phyloP scores from a whole-genome alignment of 2,888 invertebrate species.

The Lomographa bimaculata region DNA sequence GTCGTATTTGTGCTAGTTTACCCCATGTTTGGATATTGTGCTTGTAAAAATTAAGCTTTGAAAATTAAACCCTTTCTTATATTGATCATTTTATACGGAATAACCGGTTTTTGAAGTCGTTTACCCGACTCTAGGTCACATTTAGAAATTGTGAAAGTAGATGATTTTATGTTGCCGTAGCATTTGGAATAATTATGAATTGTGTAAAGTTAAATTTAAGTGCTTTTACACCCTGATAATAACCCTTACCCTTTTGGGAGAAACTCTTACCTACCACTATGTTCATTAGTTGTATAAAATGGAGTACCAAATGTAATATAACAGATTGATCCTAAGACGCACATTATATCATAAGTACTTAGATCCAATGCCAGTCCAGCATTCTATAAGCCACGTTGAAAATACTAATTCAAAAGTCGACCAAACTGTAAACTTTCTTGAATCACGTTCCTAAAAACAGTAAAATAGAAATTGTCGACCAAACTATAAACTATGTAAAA shows the following conservation, averaged over 20 bases:
- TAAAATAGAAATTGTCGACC: not conserved
- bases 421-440: slow-evolving; percentile 15
- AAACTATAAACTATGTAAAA: slow-evolving; percentile 12
- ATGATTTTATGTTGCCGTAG: slow-evolving; percentile 56
- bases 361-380: slow-evolving; percentile 34
- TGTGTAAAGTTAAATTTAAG: slow-evolving; percentile 54
- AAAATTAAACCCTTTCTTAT: slow-evolving; percentile 59
- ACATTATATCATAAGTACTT: slow-evolving; percentile 62
- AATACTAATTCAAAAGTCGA: slow-evolving; percentile 12
- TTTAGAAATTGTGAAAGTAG: slow-evolving; percentile 59
- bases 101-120: slow-evolving; percentile 67
- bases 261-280: slow-evolving; percentile 34
- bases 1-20: slow-evolving; percentile 81
- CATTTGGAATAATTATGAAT: slow-evolving; percentile 59
- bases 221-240: slow-evolving; percentile 53
- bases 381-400: slow-evolving; percentile 39
- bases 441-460: no score
- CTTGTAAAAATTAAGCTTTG: slow-evolving; percentile 67
- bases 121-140: slow-evolving; percentile 59
- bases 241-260: slow-evolving; percentile 54
- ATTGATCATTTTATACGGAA: slow-evolving; percentile 74
- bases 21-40: slow-evolving; percentile 71
- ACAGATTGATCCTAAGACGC: slow-evolving; percentile 64
- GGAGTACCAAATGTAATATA: slow-evolving; percentile 60
- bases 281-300: slow-evolving; percentile 53